Conservation (phyloP, 2,888 invertebrate genomes). For the Thalpophila matura region DNA sequence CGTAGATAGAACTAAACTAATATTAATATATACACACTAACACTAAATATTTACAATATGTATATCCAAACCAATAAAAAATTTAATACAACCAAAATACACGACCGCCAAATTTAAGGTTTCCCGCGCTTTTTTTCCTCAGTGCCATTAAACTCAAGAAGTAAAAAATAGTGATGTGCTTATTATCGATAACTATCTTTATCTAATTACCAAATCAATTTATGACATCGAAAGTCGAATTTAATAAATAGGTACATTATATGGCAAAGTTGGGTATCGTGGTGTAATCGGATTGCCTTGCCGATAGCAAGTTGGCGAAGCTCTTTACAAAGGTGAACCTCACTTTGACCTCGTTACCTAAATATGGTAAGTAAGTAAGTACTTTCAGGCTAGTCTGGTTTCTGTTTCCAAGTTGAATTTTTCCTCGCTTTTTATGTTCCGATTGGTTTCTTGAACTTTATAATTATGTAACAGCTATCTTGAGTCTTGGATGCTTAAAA, state of each 20-base stretch:
- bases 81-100: too few relatives aligned
- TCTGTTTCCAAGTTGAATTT: conserved; percentile 62
- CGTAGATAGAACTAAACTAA: too few relatives aligned
- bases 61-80: too few relatives aligned
- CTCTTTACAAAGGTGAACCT: conserved; percentile 78
- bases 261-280: conserved; percentile 70
- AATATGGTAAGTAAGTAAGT: conserved; percentile 86
- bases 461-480: conserved; percentile 16
- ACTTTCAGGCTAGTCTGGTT: conserved; percentile 77
- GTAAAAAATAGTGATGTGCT: conserved; percentile 39
- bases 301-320: conserved; percentile 62
- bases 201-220: conserved; percentile 36
- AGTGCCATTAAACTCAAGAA: conserved; percentile 6
- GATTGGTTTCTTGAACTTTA: conserved; percentile 47
- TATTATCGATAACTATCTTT: conserved; percentile 29
- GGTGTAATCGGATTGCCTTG: conserved; percentile 81
- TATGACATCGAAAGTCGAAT: conserved; percentile 54
- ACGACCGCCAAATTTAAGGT: too few relatives aligned
- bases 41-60: too few relatives aligned
- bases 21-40: too few relatives aligned
- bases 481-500: conserved; percentile 7
- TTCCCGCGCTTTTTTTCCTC: too few relatives aligned
- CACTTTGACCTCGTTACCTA: conserved; percentile 84
- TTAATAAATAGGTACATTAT: conserved; percentile 59
- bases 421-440: conserved; percentile 55